A percentile compares a stretch with the other conserved stretches of the same genome.
Conservation (phyloP, 2,113 vertebrate species). For the Psophia crepitans region DNA sequence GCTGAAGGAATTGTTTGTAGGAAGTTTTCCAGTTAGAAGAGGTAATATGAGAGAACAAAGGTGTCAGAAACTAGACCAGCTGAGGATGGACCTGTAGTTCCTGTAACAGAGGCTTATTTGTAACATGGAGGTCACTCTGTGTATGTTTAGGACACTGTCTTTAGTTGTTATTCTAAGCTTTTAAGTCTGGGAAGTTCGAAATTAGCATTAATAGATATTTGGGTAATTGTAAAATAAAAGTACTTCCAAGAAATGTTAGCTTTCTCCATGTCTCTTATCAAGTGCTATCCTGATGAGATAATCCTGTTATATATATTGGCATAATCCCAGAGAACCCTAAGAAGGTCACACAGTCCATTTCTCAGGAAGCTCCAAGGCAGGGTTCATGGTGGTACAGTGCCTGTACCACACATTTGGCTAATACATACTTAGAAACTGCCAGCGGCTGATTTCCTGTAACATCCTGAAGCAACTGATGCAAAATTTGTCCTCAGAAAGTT, state of each 20-base stretch:
- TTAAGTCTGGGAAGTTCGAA: background rate
- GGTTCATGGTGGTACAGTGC: background rate
- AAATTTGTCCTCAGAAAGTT: rapidly evolving
- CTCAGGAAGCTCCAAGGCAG: background rate
- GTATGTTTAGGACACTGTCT: background rate
- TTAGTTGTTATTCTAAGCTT: background rate
- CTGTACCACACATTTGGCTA: background rate
- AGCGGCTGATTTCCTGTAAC: background rate
- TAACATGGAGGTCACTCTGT: background rate
- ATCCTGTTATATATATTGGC: background rate
- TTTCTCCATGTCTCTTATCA: background rate
- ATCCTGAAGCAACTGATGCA: background rate
- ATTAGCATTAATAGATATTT: background rate
- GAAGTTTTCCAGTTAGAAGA: background rate
- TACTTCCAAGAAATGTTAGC: background rate
- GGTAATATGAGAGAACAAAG: background rate
- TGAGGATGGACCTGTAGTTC: background rate
- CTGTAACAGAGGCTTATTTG: background rate
- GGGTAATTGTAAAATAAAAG: background rate
- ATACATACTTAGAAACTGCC: background rate
- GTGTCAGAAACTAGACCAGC: background rate
- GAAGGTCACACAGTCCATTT: background rate
- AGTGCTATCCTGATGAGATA: background rate
- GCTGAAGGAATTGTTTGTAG: background rate
- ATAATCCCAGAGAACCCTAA: background rate